Percentiles rank a stretch among this genome's conserved stretches.
Evolutionary conservation across 2,888 invertebrate genomes (phyloP).

Genomic region (Erebia ligea): DNA sequence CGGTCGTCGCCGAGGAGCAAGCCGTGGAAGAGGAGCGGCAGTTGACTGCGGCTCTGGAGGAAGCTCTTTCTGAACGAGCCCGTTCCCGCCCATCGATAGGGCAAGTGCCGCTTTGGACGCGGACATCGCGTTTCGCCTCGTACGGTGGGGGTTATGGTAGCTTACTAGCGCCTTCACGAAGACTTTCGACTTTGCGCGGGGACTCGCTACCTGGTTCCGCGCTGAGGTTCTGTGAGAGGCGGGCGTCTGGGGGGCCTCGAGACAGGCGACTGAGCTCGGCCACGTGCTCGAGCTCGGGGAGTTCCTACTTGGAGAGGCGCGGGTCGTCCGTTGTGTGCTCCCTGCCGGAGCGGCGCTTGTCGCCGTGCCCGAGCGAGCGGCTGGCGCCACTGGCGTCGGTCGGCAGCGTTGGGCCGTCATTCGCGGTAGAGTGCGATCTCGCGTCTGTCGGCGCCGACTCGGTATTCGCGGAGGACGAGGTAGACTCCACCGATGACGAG

Average conservation of each 20-base stretch:
- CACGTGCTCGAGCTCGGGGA: constrained; percentile 93
- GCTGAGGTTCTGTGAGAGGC: constrained; percentile 78
- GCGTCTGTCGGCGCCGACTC: constrained; percentile 90
- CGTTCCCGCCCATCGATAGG: constrained; percentile 85
- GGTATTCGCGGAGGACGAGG: constrained; percentile 89
- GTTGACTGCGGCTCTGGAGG: constrained; percentile 89
- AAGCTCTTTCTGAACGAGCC: constrained; percentile 77
- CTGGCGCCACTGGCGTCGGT: constrained; percentile 91
- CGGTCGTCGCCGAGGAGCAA: constrained; percentile 87
- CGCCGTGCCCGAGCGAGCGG: constrained; percentile 86
- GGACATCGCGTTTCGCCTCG: constrained; percentile 72
- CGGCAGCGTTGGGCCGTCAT: constrained; percentile 89
- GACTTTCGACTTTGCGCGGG: constrained; percentile 82
- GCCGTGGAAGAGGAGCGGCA: constrained; percentile 88
- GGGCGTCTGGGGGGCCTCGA: constrained; percentile 74
- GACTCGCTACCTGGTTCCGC: constrained; percentile 85
- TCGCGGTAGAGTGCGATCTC: constrained; percentile 87
- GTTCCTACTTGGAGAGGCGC: constrained; percentile 91
- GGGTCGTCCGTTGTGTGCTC: constrained; percentile 91
- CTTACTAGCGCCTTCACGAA: constrained; percentile 86
- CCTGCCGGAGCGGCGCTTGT: constrained; percentile 90
- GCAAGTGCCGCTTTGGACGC: constrained; percentile 84
- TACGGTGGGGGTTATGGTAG: constrained; percentile 87
- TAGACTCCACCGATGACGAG: constrained; percentile 91
- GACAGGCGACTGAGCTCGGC: constrained; percentile 89